Base-by-base conservation (phyloP, 2,888 invertebrate genomes). In the Anodontia alba region DNA sequence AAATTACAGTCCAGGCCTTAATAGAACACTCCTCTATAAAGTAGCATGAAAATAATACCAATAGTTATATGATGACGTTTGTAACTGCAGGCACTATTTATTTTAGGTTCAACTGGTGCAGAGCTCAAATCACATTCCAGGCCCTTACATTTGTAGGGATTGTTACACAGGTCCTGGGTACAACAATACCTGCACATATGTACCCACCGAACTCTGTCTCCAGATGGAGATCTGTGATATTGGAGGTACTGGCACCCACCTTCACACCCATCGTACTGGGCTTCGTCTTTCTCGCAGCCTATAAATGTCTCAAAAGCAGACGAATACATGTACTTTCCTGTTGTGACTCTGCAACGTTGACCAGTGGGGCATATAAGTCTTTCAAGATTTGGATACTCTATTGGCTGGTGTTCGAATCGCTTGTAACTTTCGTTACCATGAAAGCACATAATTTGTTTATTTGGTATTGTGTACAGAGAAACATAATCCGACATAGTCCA, bases 101-200 rank as follows among this genome's bases (percentile, higher is more conserved):
- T 5, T 5, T 23, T 15, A 23, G 23, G 12, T 3, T 1, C 2
- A 57, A n/a, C 57, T 12, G 12, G 23, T 5, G 29, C 17, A 33
- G 33, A 8, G 8, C 15, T 62, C 33, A 62, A 62, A 62, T 62
- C 33, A 20, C 62, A 62, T 2, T 62, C 12, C 15, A 33, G 31
- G 17, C n/a, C n/a, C 29, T 62, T 62, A 33, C 62, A 62, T 29
- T 33, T 62, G 31, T n/a, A 17, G 7, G 62, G 62, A 33, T 31
- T 17, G 33, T 62, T 62, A 20, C 62, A 62, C 5, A 62, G 33
- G 17, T 62, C 62, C 17, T 33, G 33, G 20, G 31, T 2, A 33
- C 62, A 62, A 33, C 62, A 62, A 33, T 62, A 62, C 20, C 29
- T 62, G 20, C 62, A 62, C 62, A 62, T 62, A 17, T 31, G 5